Evolutionary conservation across 2,888 invertebrate genomes (phyloP), one percentile per base, ranked within the genome.

Genomic region (Punctoribates punctum): DNA sequence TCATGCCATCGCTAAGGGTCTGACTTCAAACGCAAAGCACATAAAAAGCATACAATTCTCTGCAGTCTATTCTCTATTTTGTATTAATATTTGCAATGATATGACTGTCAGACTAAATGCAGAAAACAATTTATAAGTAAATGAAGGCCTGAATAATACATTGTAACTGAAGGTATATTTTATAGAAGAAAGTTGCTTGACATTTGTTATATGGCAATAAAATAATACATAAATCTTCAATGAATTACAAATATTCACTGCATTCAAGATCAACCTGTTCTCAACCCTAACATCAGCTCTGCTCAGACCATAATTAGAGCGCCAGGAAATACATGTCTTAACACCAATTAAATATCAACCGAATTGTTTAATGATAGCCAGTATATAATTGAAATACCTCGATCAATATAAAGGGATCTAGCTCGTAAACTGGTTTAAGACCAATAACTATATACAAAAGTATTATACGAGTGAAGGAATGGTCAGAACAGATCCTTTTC

Each of bases 61-160:
- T 65, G 9, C 17, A 25, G 11, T 27, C 15, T 67, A 23, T 46
- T 9, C 20, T 48, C 25, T 60, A 65, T 65, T 23, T 34, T 65
- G 34, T 34, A 23, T 23, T 65, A 29, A 46, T 62, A 62, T 70
- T 70, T 70, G 70, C 42, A 42, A 70, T 70, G 11, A 70, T 46
- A 46, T 46, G 20, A 42, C 29, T 42, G 70, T 42, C 46, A 42
- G 34, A 42, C 15, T 9, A 15, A 65, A 65, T 65, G 17, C 46
- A 42, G 23, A 17, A 46, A 70, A 70, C 70, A 70, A 70, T 70
- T 70, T 70, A 70, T 70, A 70, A 70, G 42, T 34, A 46, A 70
- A 46, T 70, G 42, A 70, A 70, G 34, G 20, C 13, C 67, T 67
- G 8, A 9, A 62, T 57, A 57, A 67, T 38, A 38, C 67, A 67